Evolutionary conservation across 2,888 invertebrate species (phyloP).

Genomic region (Hypomecis punctinalis): DNA sequence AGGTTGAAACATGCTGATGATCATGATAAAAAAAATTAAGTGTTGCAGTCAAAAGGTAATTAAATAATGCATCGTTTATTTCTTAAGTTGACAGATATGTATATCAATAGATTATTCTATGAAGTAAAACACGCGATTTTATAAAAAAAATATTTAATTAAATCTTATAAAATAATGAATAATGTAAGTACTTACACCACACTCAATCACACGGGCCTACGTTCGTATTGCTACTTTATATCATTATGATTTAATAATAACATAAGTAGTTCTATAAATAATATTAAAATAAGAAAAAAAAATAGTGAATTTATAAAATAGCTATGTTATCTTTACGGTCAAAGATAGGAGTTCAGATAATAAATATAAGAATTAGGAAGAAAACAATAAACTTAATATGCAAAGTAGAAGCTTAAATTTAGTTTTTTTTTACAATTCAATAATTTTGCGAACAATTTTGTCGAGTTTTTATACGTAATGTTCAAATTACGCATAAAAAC

Average conservation of each 20-base stretch:
- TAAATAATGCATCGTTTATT: too few species aligned
- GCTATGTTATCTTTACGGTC: background rate
- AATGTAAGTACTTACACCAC: constrained; percentile 34
- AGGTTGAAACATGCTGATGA: too few species aligned
- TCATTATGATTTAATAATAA: constrained; percentile 44
- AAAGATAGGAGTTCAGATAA: background rate
- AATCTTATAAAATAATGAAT: constrained; percentile 25
- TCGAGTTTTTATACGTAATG: constrained; percentile 65
- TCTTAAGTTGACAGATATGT: too few species aligned
- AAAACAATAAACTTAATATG: background rate
- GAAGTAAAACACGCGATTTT: constrained; percentile 13
- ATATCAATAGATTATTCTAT: background rate
- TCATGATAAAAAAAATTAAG: too few species aligned
- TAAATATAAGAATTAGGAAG: background rate
- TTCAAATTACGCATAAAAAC: constrained; percentile 68
- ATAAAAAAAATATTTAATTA: constrained; percentile 24
- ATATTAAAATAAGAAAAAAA: background rate
- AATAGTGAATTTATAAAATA: background rate
- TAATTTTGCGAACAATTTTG: constrained; percentile 10
- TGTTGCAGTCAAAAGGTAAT: too few species aligned
- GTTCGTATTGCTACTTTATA: constrained; percentile 39
- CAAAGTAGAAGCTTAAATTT: background rate
- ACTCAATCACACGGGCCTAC: constrained; percentile 27
- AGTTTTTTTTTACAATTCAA: background rate
- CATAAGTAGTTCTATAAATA: constrained; percentile 35